These are phyloP conservation scores for Xiphias gladius DNA, from an alignment of 2,113 vertebrate genomes.

Conservation along the genomic window DNA sequence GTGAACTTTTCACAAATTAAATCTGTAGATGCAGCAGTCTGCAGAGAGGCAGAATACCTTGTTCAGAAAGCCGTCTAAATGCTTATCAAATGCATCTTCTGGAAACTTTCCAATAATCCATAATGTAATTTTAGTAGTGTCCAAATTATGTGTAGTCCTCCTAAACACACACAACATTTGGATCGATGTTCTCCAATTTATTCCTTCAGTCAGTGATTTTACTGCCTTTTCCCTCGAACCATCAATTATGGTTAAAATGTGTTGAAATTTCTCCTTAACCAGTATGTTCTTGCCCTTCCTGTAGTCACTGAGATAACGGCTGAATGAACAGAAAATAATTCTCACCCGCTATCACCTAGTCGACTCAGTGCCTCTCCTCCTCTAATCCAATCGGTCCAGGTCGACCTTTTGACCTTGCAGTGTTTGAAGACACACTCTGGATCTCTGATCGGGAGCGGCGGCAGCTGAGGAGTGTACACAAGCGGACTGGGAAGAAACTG, in stretches of 20 bases:
- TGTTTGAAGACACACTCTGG: constrained; percentile 94
- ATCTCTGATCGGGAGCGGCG: constrained; percentile 88
- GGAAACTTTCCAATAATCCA: too few relatives aligned
- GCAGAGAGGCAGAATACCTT: too few relatives aligned
- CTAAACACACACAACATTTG: background rate
- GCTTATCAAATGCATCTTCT: too few relatives aligned
- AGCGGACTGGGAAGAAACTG: constrained; percentile 87
- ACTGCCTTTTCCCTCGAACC: too few relatives aligned
- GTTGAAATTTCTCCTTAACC: background rate
- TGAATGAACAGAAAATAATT: background rate
- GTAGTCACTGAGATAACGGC: background rate
- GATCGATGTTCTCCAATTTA: background rate
- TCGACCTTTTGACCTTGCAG: constrained; percentile 87
- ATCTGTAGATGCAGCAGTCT: too few relatives aligned
- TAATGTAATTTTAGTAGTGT: too few relatives aligned
- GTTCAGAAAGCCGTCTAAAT: too few relatives aligned
- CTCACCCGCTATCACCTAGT: background rate
- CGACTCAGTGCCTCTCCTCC: background rate
- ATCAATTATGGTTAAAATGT: background rate
- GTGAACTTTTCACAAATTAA: background rate
- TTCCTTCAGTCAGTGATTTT: background rate
- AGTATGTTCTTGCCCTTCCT: background rate
- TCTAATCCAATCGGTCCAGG: constrained; percentile 79
- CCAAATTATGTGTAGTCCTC: background rate
- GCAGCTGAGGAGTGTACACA: constrained; percentile 88